phyloP scores from a whole-genome alignment of 2,888 invertebrate species.

The Adelphocoris suturalis region DNA sequence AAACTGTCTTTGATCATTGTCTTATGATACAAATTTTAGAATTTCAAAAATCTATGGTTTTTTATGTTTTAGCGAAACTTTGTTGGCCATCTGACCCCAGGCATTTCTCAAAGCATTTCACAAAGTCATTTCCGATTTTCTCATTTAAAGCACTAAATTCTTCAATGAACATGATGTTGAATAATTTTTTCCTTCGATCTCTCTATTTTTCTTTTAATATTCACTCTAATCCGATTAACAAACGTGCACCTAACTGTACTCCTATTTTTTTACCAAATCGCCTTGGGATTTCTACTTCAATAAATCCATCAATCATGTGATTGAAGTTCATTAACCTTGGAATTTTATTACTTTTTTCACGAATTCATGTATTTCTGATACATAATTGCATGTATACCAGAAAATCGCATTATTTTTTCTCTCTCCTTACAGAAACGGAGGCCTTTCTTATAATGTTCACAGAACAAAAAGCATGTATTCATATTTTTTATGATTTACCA shows the following conservation, averaged over 20 bases:
- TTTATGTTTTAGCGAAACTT: too few species aligned
- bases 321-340: neutral
- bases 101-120: too few species aligned
- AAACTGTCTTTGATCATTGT: too few species aligned
- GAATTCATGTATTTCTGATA: neutral
- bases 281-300: neutral
- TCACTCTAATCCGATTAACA: slow-evolving; percentile 59
- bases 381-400: neutral
- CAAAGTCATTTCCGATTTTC: too few species aligned
- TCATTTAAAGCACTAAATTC: too few species aligned
- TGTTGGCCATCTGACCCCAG: too few species aligned
- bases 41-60: too few species aligned
- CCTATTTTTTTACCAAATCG: neutral
- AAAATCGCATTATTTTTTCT: neutral
- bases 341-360: neutral
- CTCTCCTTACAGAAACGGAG: neutral
- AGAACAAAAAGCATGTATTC: slow-evolving; percentile 38
- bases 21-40: too few species aligned
- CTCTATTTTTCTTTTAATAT: too few species aligned
- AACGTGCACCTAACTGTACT: slow-evolving; percentile 51
- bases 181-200: neutral
- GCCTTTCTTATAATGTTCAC: neutral
- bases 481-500: neutral
- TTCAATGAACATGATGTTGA: too few species aligned
- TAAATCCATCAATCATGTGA: neutral